These are phyloP conservation scores for Sycophaga agraensis DNA, from an alignment of 1,140 invertebrate species.

Conservation along the genomic window DNA sequence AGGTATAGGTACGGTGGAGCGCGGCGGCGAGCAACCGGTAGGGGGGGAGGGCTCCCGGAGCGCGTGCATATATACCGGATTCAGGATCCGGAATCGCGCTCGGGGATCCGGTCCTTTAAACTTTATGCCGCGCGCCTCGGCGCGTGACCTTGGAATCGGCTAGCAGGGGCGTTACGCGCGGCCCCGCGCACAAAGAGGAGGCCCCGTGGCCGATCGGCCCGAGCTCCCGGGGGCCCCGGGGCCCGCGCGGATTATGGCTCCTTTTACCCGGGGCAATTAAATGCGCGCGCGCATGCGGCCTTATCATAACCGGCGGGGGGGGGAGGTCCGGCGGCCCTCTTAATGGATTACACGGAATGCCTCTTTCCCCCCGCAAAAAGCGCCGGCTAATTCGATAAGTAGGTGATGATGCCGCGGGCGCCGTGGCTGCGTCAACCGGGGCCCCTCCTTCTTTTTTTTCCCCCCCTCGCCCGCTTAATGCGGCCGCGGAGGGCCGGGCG, in stretches of 20 bases:
- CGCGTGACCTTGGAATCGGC: constrained; percentile 24
- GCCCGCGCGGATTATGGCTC: background rate
- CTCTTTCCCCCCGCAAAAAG: constrained; percentile 10
- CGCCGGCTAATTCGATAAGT: constrained; percentile 10
- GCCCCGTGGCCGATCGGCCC: background rate
- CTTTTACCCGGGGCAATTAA: constrained; percentile 11
- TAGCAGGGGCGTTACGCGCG: constrained; percentile 3
- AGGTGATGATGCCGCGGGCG: background rate
- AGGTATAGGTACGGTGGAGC: too few species aligned
- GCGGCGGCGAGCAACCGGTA: too few species aligned
- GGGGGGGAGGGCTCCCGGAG: too few species aligned
- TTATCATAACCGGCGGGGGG: constrained; percentile 8
- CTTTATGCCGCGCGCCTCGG: constrained; percentile 9
- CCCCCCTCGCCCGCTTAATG: too few species aligned
- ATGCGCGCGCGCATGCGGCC: background rate
- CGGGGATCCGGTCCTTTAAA: constrained; percentile 26
- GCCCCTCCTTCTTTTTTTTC: background rate
- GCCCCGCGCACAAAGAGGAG: background rate
- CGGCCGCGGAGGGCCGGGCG: too few species aligned
- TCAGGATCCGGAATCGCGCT: constrained; percentile 16
- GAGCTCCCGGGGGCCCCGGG: too few species aligned
- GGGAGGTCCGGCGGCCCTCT: background rate
- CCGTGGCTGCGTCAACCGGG: background rate
- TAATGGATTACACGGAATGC: constrained; percentile 19
- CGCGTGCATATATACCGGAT: constrained; percentile 15